Evolutionary conservation across 2,888 invertebrate species (phyloP), one percentile per base, ranked within the genome.

Genomic region (Patella depressa): DNA sequence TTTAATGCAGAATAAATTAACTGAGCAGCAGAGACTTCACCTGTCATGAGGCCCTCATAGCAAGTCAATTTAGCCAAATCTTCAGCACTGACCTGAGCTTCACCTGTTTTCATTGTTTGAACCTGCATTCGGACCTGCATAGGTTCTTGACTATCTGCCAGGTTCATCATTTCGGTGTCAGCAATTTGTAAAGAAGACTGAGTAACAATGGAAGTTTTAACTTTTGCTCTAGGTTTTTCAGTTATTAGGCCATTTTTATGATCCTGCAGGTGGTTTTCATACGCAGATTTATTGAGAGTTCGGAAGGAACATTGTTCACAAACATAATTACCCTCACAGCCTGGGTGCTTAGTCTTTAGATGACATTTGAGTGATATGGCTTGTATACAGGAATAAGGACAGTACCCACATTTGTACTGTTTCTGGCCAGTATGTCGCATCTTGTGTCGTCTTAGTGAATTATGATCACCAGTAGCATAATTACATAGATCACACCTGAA

Each of bases 301-400:
- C 94, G 80, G 81, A 85, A 89, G 19, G 84, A 82, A 75, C 89
- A 89, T 34, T 83, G 76, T 19, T 84, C 81, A 79, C 89, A 89
- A 73, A 81, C 82, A 79, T 83, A 87, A 55, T 88, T 82, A 11
- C 87, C 87, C 15, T 93, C 81, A 79, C 91, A 89, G 3, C 93
- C 87, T 0, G 96, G 96, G 91, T 97, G 97, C 88, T 95, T 95
- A 76, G 94, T 95, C 85, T 95, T 94, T 88, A 96, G 93, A 89
- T 97, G 96, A 29, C 94, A 93, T 90, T 96, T 95, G 90, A 95
- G 95, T 0, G 95, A 94, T 9, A 95, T 95, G 77, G 96, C 95
- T 90, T 90, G 90, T 83, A 97, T 96, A 85, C 95, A 94, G 15
- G 94, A 94, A 91, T 96, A 96, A 0, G 94, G 93, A 88, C 97